A percentile compares a stretch with the other conserved stretches of the same genome.
phyloP scores from a whole-genome alignment of 2,888 invertebrate genomes.

The Balanococcus diminutus region DNA sequence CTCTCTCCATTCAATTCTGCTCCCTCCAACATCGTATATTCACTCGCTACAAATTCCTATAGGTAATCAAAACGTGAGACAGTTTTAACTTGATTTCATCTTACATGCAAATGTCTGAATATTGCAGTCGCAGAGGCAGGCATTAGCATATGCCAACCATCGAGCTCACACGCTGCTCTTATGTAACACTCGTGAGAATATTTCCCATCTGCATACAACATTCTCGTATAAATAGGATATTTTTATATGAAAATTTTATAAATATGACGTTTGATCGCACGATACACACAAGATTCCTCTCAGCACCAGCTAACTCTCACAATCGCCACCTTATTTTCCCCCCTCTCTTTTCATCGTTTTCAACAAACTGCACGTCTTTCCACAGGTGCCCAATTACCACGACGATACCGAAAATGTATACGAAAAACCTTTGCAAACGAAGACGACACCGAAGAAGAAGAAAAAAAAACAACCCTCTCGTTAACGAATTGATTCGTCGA shows the following conservation, averaged over 20 bases:
- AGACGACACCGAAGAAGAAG: neutral
- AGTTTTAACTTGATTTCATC: constrained; percentile 39
- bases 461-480: constrained; percentile 9
- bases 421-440: neutral
- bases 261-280: neutral
- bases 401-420: neutral
- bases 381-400: constrained; percentile 20
- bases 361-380: neutral
- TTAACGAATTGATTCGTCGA: constrained; percentile 44
- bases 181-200: constrained; percentile 23
- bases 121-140: neutral
- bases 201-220: neutral
- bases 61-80: constrained; percentile 6
- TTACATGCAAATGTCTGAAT: constrained; percentile 38
- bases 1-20: neutral
- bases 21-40: neutral
- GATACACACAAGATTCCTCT: neutral
- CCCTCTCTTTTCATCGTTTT: neutral
- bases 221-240: neutral
- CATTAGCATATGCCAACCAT: neutral
- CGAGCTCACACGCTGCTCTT: neutral
- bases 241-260: constrained; percentile 25
- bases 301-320: neutral
- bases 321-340: neutral
- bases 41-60: neutral